Percentiles rank a stretch among this genome's conserved stretches.
These are phyloP conservation scores for Varanus salvator DNA, from an alignment of 2,113 vertebrate species.

Conservation along the genomic window DNA sequence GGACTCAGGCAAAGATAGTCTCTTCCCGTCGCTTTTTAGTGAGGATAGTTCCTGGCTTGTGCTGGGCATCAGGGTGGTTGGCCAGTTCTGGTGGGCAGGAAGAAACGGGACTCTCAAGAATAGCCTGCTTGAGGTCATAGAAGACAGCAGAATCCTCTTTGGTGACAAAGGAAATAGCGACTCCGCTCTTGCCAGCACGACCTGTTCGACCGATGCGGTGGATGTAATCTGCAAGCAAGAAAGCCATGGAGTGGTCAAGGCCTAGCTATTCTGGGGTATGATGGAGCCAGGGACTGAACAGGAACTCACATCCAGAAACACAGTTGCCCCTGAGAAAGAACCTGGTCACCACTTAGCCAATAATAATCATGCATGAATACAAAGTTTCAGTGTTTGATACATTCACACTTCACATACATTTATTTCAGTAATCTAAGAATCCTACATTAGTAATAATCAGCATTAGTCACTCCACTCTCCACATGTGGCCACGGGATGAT, in stretches of 20 bases:
- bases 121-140: conserved; percentile 97
- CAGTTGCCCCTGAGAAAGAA: not conserved
- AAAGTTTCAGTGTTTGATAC: not conserved
- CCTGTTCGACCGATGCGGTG: conserved; percentile 98
- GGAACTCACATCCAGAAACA: not conserved
- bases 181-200: conserved; percentile 95
- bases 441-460: not conserved
- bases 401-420: not conserved
- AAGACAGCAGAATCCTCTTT: conserved; percentile 96
- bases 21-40: conserved; percentile 98
- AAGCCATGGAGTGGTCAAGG: not conserved
- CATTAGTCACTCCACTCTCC: not conserved
- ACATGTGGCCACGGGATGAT: not conserved
- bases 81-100: conserved; percentile 94
- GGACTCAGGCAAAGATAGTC: conserved; percentile 95
- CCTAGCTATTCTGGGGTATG: fast-evolving
- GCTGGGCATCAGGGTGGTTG: conserved; percentile 97
- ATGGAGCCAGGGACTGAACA: not conserved
- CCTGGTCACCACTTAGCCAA: not conserved
- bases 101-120: conserved; percentile 96
- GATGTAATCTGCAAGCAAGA: conserved; percentile 87
- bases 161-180: conserved; percentile 98
- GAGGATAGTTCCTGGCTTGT: conserved; percentile 98
- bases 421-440: not conserved
- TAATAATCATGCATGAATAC: not conserved